A percentile compares a stretch with the other conserved stretches of the same genome.
Conservation (phyloP, 2,113 vertebrate genomes). For the Chrysemys picta region DNA sequence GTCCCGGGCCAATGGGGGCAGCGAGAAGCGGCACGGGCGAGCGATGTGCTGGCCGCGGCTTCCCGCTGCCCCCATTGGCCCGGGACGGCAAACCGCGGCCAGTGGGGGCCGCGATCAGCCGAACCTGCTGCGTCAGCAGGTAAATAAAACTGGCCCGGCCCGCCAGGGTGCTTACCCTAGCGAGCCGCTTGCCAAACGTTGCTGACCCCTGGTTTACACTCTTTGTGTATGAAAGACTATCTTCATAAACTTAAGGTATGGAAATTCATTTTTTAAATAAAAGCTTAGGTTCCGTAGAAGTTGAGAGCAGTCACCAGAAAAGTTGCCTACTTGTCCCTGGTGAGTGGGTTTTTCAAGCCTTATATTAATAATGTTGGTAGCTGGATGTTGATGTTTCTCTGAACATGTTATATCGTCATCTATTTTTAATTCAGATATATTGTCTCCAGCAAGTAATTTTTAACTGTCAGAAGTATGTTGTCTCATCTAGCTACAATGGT, state of each 20-base stretch:
- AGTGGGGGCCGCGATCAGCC: no score
- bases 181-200: no score
- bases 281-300: not conserved
- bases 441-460: not conserved
- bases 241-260: not conserved
- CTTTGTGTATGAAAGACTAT: not conserved
- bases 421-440: not conserved
- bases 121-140: no score
- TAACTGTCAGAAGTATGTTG: not conserved
- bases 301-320: not conserved
- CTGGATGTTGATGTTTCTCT: not conserved
- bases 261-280: not conserved
- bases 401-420: not conserved
- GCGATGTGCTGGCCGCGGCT: no score
- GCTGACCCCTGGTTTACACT: not conserved
- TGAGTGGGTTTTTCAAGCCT: not conserved
- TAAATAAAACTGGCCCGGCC: no score
- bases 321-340: not conserved
- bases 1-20: no score
- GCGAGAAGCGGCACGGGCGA: no score
- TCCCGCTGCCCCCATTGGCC: no score
- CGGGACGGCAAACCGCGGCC: no score
- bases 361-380: not conserved
- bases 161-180: no score
- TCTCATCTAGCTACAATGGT: not conserved